Base-by-base conservation (phyloP, 2,113 vertebrate species). In the Lagenorhynchus albirostris region DNA sequence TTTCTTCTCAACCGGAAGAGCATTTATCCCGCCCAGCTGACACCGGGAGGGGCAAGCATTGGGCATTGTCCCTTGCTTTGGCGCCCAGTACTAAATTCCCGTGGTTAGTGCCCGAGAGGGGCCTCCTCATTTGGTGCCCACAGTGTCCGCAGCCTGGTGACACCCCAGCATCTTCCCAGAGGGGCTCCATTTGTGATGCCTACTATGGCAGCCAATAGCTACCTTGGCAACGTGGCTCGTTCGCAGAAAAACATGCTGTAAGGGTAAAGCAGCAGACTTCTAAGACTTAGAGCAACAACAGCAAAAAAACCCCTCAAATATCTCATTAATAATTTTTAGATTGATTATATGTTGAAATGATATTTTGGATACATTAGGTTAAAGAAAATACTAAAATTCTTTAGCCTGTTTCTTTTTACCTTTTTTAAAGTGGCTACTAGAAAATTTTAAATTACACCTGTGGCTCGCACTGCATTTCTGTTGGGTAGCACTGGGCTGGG, bases 331-430 rank as follows among this genome's bases (percentile, higher is more conserved):
- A 44, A 23, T 50, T 58, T 77, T 85, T 55, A 50, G 47, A 50
- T 23, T 76, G 33, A 38, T 83, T 71, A 41, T 29, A 55, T 77
- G 88, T 41, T 77, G 25, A 83, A 73, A 92, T 33, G 10, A 44
- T 90, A 77, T 74, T 94, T 96, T 73, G 38, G 74, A 92, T 83
- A 44, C 29, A 25, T 77, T 55, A 20, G 47, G 14, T 85, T 79
- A 65, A 97, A 88, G 62, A 21, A 77, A 84, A 80, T 50, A 88
- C 17, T 58, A 74, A 92, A 58, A 95, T 55, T 7, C 53, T 41
- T 88, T 90, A n/a, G 9, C 55, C 47, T 86, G 20, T 70, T 92
- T 92, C 23, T 53, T 96, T 88, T 70, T 8, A 55, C 21, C 58
- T 65, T 31, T 89, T 84, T 47, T 3, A 65, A 79, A 11, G 15